A percentile compares a stretch with the other conserved stretches of the same genome.
phyloP scores from a whole-genome alignment of 2,888 invertebrate genomes.

The Galerucella pusilla region DNA sequence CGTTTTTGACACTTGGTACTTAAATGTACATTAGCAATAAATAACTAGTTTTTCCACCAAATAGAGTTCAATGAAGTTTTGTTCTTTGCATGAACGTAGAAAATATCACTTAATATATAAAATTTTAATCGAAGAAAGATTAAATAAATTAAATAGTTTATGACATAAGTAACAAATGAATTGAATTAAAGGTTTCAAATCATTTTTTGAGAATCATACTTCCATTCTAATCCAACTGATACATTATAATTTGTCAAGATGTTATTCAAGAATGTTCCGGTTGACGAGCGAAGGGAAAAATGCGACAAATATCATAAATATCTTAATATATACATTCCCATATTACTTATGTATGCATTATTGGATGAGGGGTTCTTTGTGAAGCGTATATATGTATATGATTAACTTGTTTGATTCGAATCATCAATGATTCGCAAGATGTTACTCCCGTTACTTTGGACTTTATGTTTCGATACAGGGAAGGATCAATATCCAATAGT shows the following conservation, averaged over 20 bases:
- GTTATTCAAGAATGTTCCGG: conserved; percentile 30
- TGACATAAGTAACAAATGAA: too few relatives aligned
- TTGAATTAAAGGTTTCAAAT: too few relatives aligned
- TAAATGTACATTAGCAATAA: too few relatives aligned
- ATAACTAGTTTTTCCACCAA: too few relatives aligned
- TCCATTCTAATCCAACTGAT: conserved; percentile 11
- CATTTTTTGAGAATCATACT: neutral
- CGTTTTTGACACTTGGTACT: too few relatives aligned
- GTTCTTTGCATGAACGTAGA: too few relatives aligned
- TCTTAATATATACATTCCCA: conserved; percentile 44
- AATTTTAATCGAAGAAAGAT: too few relatives aligned
- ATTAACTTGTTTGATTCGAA: conserved; percentile 54
- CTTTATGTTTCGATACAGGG: conserved; percentile 21
- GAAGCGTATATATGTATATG: conserved; percentile 53
- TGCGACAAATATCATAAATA: conserved; percentile 42
- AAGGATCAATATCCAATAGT: conserved; percentile 12
- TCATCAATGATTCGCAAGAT: conserved; percentile 53
- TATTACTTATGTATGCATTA: conserved; percentile 50
- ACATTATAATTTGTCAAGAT: conserved; percentile 27
- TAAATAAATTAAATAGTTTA: too few relatives aligned
- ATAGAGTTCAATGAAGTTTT: too few relatives aligned
- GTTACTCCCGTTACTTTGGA: conserved; percentile 33
- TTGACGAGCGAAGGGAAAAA: conserved; percentile 28
- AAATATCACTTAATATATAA: too few relatives aligned
- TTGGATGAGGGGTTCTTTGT: conserved; percentile 48